Evolutionary conservation across 2,888 invertebrate genomes (phyloP).

Genomic region (Opisthograptis luteolata): DNA sequence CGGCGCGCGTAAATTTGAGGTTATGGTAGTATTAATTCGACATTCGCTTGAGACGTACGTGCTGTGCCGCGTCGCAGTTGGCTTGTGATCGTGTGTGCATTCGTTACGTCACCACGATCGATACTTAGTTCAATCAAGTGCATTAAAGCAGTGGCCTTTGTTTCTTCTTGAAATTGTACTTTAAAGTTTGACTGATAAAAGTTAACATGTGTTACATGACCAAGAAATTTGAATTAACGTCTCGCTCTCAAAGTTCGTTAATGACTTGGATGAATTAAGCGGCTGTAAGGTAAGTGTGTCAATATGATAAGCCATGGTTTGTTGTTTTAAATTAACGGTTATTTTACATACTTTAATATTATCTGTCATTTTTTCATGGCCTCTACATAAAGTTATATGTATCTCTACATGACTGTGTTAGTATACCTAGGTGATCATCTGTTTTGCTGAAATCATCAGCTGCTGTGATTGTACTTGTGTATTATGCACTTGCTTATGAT

Average conservation of each 20-base stretch:
- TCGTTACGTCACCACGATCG: slow-evolving; percentile 65
- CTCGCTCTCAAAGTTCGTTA: slow-evolving; percentile 36
- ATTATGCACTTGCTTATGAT: no score
- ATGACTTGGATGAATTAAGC: slow-evolving; percentile 52
- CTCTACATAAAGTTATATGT: neutral
- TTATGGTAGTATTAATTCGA: slow-evolving; percentile 81
- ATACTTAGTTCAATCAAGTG: slow-evolving; percentile 67
- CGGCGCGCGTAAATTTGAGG: slow-evolving; percentile 80
- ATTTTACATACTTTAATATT: neutral
- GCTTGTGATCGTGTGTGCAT: slow-evolving; percentile 56
- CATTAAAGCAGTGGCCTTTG: slow-evolving; percentile 54
- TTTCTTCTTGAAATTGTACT: slow-evolving; percentile 5
- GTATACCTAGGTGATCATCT: neutral
- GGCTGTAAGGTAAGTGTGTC: slow-evolving; percentile 47
- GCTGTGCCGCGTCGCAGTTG: slow-evolving; percentile 38
- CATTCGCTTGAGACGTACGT: slow-evolving; percentile 71
- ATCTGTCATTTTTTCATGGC: neutral
- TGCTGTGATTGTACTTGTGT: no score
- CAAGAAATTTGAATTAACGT: slow-evolving; percentile 50
- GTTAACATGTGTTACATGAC: slow-evolving; percentile 16
- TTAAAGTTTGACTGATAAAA: slow-evolving; percentile 21
- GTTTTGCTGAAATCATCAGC: neutral
- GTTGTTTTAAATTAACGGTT: slow-evolving; percentile 28
- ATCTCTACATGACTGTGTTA: neutral
- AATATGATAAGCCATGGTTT: slow-evolving; percentile 32